Percentiles rank a stretch among this genome's conserved stretches.
phyloP scores from a whole-genome alignment of 2,113 vertebrate genomes.

The Micronisus gabar region DNA sequence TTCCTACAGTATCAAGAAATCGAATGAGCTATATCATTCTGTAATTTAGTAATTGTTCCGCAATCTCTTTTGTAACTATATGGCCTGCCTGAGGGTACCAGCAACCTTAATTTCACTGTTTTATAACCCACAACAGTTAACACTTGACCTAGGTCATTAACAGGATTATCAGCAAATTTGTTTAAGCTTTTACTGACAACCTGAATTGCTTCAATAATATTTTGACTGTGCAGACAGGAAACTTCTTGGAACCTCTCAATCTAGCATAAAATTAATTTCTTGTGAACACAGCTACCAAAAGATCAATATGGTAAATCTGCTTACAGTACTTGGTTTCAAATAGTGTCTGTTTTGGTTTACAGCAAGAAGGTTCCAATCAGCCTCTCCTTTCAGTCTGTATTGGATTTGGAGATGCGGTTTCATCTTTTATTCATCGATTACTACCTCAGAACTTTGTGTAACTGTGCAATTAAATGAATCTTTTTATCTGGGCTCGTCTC shows the following conservation, averaged over 20 bases:
- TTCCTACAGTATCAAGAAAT: conserved; percentile 44
- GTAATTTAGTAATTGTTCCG: conserved; percentile 70
- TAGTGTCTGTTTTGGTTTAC: conserved; percentile 30
- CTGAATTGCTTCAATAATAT: conserved; percentile 84
- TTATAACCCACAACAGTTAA: conserved; percentile 85
- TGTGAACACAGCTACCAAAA: conserved; percentile 54
- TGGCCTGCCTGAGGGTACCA: conserved; percentile 73
- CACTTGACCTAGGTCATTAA: conserved; percentile 87
- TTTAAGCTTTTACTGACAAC: conserved; percentile 87
- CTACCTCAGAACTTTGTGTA: neutral
- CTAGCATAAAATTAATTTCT: conserved; percentile 77
- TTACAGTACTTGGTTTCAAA: conserved; percentile 42
- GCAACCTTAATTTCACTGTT: conserved; percentile 80
- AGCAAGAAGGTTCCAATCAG: conserved; percentile 29
- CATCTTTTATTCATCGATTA: neutral
- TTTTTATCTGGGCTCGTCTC: conserved; percentile 2
- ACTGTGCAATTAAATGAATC: neutral
- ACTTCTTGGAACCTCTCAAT: conserved; percentile 76
- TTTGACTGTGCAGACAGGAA: conserved; percentile 79
- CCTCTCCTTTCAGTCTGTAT: neutral
- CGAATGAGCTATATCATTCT: conserved; percentile 31
- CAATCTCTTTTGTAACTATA: conserved; percentile 54
- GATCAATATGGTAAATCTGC: conserved; percentile 54
- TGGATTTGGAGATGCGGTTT: conserved; percentile 29
- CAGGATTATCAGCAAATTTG: conserved; percentile 87